A percentile compares a stretch with the other conserved stretches of the same genome.
Evolutionary conservation across 2,888 invertebrate species (phyloP).

Genomic region (Scaptomyza tumidula): DNA sequence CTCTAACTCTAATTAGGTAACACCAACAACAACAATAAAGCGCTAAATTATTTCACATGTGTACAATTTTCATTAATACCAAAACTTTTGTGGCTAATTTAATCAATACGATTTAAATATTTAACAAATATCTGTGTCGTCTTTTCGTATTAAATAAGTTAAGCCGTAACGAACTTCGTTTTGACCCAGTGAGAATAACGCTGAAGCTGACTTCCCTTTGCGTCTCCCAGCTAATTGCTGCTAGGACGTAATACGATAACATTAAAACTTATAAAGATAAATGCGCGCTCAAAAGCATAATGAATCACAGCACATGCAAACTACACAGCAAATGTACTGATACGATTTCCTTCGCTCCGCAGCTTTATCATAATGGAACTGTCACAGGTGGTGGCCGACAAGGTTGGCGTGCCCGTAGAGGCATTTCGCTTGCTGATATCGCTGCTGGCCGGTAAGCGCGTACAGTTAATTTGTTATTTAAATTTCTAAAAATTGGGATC

Average conservation of each 20-base stretch:
- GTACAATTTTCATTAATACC: not conserved
- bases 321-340: constrained; percentile 17
- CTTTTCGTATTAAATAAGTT: not conserved
- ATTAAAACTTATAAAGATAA: constrained; percentile 5
- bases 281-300: constrained; percentile 8
- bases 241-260: constrained; percentile 17
- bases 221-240: constrained; percentile 4
- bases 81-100: not conserved
- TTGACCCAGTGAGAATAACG: constrained; percentile 25
- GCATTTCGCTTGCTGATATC: constrained; percentile 88
- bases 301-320: constrained; percentile 18
- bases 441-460: constrained; percentile 86
- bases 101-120: constrained; percentile 38
- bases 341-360: constrained; percentile 23
- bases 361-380: constrained; percentile 18
- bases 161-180: constrained; percentile 6
- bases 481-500: not conserved
- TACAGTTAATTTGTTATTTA: not conserved
- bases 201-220: constrained; percentile 19
- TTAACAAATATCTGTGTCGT: not conserved
- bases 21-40: constrained; percentile 1
- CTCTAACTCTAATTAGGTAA: constrained; percentile 44
- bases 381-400: constrained; percentile 27
- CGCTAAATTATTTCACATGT: not conserved
- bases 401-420: constrained; percentile 87